Evolutionary conservation across 2,888 invertebrate genomes (phyloP), one percentile per base, ranked within the genome.

Genomic region (Chalcosyrphus nemorum): DNA sequence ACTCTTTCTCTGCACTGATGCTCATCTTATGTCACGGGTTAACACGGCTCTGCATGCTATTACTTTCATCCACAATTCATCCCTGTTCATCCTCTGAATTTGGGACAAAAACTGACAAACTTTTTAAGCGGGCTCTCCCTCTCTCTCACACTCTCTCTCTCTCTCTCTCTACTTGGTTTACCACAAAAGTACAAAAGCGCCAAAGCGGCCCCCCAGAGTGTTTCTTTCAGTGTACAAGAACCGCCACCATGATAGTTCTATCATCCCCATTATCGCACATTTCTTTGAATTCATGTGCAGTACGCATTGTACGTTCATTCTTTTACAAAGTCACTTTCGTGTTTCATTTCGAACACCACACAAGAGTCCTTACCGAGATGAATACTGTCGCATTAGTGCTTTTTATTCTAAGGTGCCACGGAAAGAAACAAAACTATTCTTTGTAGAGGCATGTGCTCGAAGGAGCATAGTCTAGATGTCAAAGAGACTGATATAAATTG

Each of bases 171-270:
- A n/a, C n/a, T n/a, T n/a, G n/a, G n/a, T n/a, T n/a, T n/a, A n/a
- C n/a, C n/a, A n/a, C n/a, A n/a, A n/a, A n/a, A n/a, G n/a, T n/a
- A n/a, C n/a, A n/a, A n/a, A n/a, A n/a, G n/a, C n/a, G n/a, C n/a
- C n/a, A n/a, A n/a, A n/a, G n/a, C n/a, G n/a, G n/a, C n/a, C n/a
- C n/a, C n/a, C n/a, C n/a, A n/a, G n/a, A n/a, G n/a, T n/a, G n/a
- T n/a, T 84, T 70, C 68, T 56, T 81, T 78, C 74, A 74, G 75
- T 86, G 74, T 63, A 56, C 9, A 1, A 0, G 11, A 3, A 43
- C 41, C 50, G 11, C 59, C 35, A 29, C 32, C 13, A 13, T n/a
- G 24, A 52, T 68, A 21, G 71, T 71, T 81, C 59, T 65, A 61
- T 66, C 54, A 71, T 59, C 68, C n/a, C 75, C 50, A 19, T 63